Conservation (phyloP, 2,797 vertebrate species). For the Parauchenoglanis ngamensis region DNA sequence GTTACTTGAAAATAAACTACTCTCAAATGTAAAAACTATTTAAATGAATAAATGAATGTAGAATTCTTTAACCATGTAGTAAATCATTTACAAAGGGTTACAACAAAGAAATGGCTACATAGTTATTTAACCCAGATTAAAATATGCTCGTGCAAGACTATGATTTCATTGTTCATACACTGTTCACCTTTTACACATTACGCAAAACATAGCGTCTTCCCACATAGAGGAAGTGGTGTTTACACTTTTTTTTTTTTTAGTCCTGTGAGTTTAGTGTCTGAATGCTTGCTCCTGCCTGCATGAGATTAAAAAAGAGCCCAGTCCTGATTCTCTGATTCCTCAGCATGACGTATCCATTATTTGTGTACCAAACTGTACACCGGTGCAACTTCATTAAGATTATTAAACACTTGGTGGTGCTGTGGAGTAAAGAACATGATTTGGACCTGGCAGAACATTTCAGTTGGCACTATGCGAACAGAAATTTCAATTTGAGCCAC, state of each 20-base stretch:
- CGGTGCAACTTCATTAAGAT: background rate
- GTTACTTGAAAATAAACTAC: background rate
- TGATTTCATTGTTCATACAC: too few species aligned
- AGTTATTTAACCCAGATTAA: background rate
- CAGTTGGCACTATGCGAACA: background rate
- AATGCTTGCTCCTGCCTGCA: background rate
- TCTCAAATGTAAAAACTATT: background rate
- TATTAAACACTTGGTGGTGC: constrained; percentile 39
- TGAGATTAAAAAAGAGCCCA: background rate
- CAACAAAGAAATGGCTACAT: background rate
- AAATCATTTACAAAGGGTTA: background rate
- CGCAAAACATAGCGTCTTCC: too few species aligned
- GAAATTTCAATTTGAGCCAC: constrained; percentile 9
- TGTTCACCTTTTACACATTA: too few species aligned
- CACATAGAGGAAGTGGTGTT: too few species aligned
- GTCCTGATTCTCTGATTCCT: background rate
- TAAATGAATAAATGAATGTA: background rate
- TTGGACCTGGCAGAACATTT: background rate
- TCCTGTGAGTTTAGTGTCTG: background rate
- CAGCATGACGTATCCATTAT: background rate
- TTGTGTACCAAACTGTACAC: background rate
- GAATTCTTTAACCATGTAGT: background rate
- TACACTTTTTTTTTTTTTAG: background rate
- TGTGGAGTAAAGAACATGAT: background rate
- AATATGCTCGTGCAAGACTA: background rate